Base-by-base conservation (phyloP, 2,797 vertebrate genomes). In the Bovichtus diacanthus region DNA sequence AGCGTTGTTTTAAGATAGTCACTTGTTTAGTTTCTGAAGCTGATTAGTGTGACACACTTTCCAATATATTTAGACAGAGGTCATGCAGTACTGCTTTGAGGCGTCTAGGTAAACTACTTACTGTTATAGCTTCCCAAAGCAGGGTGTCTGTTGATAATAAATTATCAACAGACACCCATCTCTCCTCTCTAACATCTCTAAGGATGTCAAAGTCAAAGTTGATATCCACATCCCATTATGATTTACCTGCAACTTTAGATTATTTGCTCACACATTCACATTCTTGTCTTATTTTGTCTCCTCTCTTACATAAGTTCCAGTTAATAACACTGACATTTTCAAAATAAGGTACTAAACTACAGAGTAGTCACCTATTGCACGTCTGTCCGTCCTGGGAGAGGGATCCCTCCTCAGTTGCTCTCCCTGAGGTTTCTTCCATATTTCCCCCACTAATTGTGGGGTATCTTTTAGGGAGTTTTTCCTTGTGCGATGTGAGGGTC, bases 271-370 rank as follows among this genome's bases (percentile, higher is more conserved):
- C 27, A 27, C 27, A 25, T 25, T n/a, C n/a, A n/a, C n/a, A n/a
- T n/a, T n/a, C n/a, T n/a, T n/a, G n/a, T n/a, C n/a, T n/a, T n/a
- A n/a, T n/a, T n/a, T n/a, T n/a, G 19, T 51, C 27, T 59, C 39
- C 19, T n/a, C 23, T 18, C 21, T 60, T 51, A 58, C 21, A 44
- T 0, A 21, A 7, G 7, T 49, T 60, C n/a, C 25, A 64, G 38
- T 41, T 34, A 38, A 62, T 50, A 56, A 69, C 2, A 69, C n/a
- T 16, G 39, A 58, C 50, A 75, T 21, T 34, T 23, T 60, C 39
- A 36, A 70, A 58, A 63, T 55, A 70, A 68, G 3, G 25, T 66
- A 59, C 15, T 79, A 71, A 76, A 81, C 36, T 18, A 34, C 1
- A 50, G 2, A 70, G 19, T n/a, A n/a, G n/a, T n/a, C n/a, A n/a